Percentiles rank a stretch among this genome's conserved stretches.
Evolutionary conservation across 2,797 vertebrate genomes (phyloP).

Genomic region (Ibycter americanus): DNA sequence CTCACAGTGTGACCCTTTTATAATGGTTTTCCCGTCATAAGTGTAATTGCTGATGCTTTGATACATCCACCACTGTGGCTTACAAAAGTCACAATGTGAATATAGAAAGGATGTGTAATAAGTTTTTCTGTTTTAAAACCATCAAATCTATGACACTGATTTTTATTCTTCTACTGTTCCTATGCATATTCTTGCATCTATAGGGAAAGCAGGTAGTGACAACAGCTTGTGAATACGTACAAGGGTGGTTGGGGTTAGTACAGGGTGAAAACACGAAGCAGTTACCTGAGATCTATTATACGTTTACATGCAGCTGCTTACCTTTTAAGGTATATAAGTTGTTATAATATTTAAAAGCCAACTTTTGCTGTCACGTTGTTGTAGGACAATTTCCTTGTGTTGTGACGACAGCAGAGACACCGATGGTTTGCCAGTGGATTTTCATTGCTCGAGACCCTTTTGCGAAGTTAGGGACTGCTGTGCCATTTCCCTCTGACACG

Average conservation of each 20-base stretch:
- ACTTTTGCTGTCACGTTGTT: not conserved
- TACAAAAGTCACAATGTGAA: not conserved
- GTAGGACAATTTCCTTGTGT: not conserved
- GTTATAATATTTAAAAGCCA: not conserved
- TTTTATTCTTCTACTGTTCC: not conserved
- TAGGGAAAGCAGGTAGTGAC: not conserved
- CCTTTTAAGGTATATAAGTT: not conserved
- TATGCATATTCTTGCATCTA: not conserved
- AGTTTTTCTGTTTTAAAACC: not conserved
- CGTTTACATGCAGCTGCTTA: not conserved
- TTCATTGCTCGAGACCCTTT: not conserved
- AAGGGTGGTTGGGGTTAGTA: not conserved
- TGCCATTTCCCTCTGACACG: fast-evolving
- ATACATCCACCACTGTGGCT: not conserved
- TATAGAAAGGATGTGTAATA: not conserved
- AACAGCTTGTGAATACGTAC: not conserved
- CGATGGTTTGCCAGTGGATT: not conserved
- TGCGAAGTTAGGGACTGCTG: not conserved
- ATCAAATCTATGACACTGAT: constrained; percentile 10
- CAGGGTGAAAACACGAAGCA: not conserved
- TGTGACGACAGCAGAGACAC: not conserved
- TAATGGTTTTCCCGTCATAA: constrained; percentile 1
- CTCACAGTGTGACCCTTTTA: constrained; percentile 1
- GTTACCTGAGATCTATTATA: not conserved
- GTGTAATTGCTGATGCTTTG: constrained; percentile 35